A percentile compares a stretch with the other conserved stretches of the same genome.
These are phyloP conservation scores for Drosophila subquinaria DNA, from an alignment of 2,888 invertebrate species.

Conservation along the genomic window DNA sequence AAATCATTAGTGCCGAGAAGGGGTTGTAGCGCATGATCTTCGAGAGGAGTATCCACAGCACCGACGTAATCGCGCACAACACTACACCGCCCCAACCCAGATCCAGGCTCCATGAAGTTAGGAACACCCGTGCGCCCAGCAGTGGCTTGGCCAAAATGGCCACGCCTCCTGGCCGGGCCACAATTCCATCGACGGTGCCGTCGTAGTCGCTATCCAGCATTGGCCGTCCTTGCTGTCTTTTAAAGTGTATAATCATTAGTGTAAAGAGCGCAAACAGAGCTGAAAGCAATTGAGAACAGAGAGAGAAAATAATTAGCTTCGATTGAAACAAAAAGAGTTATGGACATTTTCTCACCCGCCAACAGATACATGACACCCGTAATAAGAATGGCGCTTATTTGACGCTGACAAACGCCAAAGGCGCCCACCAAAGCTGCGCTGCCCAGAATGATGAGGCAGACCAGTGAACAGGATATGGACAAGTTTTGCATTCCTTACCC, in stretches of 20 bases:
- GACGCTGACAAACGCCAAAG: constrained; percentile 95
- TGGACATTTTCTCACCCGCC: constrained; percentile 89
- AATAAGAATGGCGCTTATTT: constrained; percentile 96
- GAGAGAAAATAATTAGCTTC: not conserved
- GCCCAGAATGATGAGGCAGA: constrained; percentile 94
- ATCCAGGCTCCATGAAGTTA: constrained; percentile 93
- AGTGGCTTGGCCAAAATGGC: constrained; percentile 87
- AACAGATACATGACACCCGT: constrained; percentile 97
- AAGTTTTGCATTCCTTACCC: constrained; percentile 95
- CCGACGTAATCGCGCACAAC: constrained; percentile 92
- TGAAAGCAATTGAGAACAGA: constrained; percentile 83
- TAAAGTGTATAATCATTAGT: constrained; percentile 96
- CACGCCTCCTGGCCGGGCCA: constrained; percentile 86
- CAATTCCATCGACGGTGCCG: constrained; percentile 91
- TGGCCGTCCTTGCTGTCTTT: constrained; percentile 90
- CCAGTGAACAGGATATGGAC: constrained; percentile 97
- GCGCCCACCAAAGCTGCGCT: constrained; percentile 95
- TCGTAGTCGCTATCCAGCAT: constrained; percentile 88
- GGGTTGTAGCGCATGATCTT: constrained; percentile 96
- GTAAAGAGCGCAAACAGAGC: constrained; percentile 96
- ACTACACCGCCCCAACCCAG: constrained; percentile 95
- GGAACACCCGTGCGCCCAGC: constrained; percentile 90
- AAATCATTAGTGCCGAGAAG: constrained; percentile 90
- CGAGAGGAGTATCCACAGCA: constrained; percentile 94
- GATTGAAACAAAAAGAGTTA: not conserved